These are phyloP conservation scores for Plutomurus gul DNA, from an alignment of 1,140 invertebrate species.

Conservation along the genomic window DNA sequence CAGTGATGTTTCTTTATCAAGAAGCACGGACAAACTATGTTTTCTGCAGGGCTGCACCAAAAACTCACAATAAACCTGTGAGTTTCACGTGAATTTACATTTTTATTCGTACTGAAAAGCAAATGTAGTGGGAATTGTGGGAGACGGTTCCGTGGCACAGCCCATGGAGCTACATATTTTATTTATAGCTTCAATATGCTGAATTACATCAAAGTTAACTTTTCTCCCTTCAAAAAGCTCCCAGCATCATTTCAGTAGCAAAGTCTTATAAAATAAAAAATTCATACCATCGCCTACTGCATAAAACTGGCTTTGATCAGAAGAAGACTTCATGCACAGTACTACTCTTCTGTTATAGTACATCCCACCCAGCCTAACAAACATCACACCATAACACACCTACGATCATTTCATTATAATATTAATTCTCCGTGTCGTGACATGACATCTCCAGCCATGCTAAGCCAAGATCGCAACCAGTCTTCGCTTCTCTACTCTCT, in stretches of 20 bases:
- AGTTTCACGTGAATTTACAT: too few species aligned
- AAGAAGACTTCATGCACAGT: background rate
- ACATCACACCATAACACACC: background rate
- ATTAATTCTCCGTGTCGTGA: conserved; percentile 26
- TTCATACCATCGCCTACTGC: background rate
- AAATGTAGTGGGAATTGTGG: too few species aligned
- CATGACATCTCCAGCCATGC: conserved; percentile 6
- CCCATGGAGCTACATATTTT: background rate
- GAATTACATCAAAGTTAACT: too few species aligned
- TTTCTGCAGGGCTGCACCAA: background rate
- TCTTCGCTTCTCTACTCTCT: too few species aligned
- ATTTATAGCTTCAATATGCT: background rate
- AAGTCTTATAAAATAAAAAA: background rate
- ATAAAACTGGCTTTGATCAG: background rate
- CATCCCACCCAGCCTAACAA: too few species aligned
- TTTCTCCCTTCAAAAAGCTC: too few species aligned
- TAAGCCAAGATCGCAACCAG: background rate
- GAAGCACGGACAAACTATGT: background rate
- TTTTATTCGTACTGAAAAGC: too few species aligned
- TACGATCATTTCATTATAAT: conserved; percentile 18
- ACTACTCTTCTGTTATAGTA: too few species aligned
- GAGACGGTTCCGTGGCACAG: too few species aligned
- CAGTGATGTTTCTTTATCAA: background rate
- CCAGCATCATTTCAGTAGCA: background rate
- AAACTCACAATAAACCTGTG: too few species aligned